Evolutionary conservation across 2,888 invertebrate genomes (phyloP).

Genomic region (Horisme vitalbata): DNA sequence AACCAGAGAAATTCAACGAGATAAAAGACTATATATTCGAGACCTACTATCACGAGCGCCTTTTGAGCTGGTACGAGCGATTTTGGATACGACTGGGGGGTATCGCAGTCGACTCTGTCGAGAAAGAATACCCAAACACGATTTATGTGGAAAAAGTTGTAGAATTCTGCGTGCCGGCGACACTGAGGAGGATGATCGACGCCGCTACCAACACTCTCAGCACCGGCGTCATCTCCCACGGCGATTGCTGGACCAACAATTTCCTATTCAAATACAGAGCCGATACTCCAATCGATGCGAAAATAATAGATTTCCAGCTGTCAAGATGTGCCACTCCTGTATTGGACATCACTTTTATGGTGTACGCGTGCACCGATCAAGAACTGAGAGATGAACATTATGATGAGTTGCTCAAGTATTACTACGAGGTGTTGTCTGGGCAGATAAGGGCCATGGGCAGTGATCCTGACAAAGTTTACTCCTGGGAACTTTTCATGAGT

Average conservation of each 20-base stretch:
- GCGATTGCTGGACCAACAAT: conserved; percentile 90
- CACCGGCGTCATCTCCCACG: conserved; percentile 85
- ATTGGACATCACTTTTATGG: conserved; percentile 81
- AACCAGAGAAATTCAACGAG: conserved; percentile 71
- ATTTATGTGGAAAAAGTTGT: conserved; percentile 82
- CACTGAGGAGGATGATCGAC: conserved; percentile 73
- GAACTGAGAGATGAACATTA: conserved; percentile 82
- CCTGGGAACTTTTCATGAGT: conserved; percentile 71
- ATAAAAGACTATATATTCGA: conserved; percentile 72
- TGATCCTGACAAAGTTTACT: conserved; percentile 79
- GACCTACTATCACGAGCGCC: conserved; percentile 80
- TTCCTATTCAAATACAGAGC: conserved; percentile 81
- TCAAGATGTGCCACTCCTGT: conserved; percentile 82
- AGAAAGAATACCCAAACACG: conserved; percentile 83
- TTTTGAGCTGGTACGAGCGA: conserved; percentile 81
- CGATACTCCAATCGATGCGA: conserved; percentile 59
- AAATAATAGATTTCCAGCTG: conserved; percentile 88
- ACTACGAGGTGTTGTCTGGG: conserved; percentile 80
- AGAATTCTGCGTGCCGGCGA: conserved; percentile 76
- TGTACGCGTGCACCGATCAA: conserved; percentile 84
- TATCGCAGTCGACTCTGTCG: conserved; percentile 85
- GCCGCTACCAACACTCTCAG: conserved; percentile 56
- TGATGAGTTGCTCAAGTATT: conserved; percentile 82
- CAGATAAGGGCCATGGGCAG: conserved; percentile 84
- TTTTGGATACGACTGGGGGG: conserved; percentile 77